Evolutionary conservation across 37 sponge, comb jelly and placozoan genomes (phyloP).

Genomic region (Halisarca cf. caerulea): DNA sequence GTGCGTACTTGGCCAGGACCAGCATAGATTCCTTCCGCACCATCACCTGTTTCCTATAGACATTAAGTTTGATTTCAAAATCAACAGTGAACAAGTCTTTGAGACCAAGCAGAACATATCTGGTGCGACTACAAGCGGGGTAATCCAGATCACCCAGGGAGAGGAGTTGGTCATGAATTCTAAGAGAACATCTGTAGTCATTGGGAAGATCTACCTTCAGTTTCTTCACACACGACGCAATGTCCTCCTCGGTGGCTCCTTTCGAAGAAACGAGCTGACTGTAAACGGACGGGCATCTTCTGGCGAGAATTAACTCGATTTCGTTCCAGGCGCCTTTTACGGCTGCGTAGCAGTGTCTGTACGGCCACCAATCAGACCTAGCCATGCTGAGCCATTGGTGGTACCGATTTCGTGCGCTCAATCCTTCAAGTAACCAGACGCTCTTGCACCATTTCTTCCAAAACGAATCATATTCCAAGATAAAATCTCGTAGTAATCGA

Average conservation of each 20-base stretch:
- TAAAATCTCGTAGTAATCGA: no score
- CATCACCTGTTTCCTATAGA: no score
- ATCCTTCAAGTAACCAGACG: neutral
- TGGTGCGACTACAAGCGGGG: no score
- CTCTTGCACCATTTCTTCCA: neutral
- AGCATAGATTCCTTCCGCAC: no score
- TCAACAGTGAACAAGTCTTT: no score
- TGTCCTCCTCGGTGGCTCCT: slow-evolving; percentile 16
- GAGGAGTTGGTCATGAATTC: slow-evolving; percentile 24
- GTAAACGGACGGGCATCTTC: neutral
- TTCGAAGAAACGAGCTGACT: neutral
- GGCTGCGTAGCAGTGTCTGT: slow-evolving; percentile 41
- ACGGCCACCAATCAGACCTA: slow-evolving; percentile 19
- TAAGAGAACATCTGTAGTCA: slow-evolving; percentile 36
- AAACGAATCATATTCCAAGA: neutral
- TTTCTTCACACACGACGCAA: slow-evolving; percentile 2
- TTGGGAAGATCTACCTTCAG: slow-evolving; percentile 33
- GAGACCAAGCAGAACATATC: no score
- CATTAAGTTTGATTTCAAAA: no score
- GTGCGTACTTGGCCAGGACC: no score
- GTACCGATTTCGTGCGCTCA: slow-evolving; percentile 20
- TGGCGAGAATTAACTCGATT: slow-evolving; percentile 14
- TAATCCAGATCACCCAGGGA: no score
- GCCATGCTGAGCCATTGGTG: slow-evolving; percentile 18
- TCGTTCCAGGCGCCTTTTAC: slow-evolving; percentile 48